phyloP scores from a whole-genome alignment of 64 coral and sea anemone species.

The Stichodactyla helianthus region DNA sequence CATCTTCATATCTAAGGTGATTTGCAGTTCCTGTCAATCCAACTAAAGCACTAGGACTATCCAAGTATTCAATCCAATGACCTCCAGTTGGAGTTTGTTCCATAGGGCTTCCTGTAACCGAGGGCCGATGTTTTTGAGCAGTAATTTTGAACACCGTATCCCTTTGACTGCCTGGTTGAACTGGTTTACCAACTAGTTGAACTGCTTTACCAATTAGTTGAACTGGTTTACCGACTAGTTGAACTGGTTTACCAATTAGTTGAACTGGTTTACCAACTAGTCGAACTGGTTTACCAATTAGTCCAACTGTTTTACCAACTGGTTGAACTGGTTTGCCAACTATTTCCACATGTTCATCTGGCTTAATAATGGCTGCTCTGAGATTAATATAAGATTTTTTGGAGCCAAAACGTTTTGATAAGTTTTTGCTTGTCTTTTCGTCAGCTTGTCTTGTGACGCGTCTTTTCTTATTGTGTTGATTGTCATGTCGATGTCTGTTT shows the following conservation, averaged over 20 bases:
- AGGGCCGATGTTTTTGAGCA: not conserved
- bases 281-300: too few species aligned
- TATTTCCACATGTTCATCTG: not conserved
- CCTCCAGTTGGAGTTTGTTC: not conserved
- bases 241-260: too few species aligned
- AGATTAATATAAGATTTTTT: not conserved
- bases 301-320: too few species aligned
- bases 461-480: not conserved
- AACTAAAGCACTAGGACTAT: not conserved
- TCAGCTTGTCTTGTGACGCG: not conserved
- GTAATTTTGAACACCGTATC: not conserved
- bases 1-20: not conserved
- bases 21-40: not conserved
- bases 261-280: not conserved
- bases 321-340: not conserved
- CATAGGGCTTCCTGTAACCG: not conserved
- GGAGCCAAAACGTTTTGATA: not conserved
- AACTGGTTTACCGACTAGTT: not conserved
- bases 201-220: not conserved
- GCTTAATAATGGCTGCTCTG: not conserved
- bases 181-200: not conserved
- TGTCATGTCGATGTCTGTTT: not conserved
- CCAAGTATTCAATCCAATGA: not conserved
- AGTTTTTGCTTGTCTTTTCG: not conserved
- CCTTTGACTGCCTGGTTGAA: not conserved